Conservation (phyloP, 2,797 vertebrate genomes). For the Acestrorhynchus altus region DNA sequence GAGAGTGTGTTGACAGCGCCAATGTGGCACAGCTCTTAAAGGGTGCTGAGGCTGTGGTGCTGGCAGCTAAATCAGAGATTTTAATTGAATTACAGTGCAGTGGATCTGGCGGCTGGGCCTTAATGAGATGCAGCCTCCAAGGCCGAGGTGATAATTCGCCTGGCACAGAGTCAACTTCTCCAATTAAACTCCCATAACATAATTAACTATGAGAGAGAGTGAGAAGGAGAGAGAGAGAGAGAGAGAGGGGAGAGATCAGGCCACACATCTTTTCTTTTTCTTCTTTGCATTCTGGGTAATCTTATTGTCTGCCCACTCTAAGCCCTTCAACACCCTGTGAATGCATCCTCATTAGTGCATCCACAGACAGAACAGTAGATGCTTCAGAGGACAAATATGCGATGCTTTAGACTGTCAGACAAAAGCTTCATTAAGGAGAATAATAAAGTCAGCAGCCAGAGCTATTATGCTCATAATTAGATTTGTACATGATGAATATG, state of each 20-base stretch:
- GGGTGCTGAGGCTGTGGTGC: constrained; percentile 26
- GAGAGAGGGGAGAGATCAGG: constrained; percentile 24
- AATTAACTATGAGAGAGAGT: constrained; percentile 57
- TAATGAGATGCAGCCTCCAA: constrained; percentile 46
- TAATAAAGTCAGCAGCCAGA: constrained; percentile 59
- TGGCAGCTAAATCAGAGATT: constrained; percentile 46
- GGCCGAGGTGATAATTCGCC: constrained; percentile 60
- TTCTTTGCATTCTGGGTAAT: constrained; percentile 11
- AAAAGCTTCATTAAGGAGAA: constrained; percentile 57
- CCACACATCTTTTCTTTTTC: not conserved
- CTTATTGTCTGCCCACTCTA: not conserved
- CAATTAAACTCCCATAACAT: constrained; percentile 62
- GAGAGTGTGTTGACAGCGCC: not conserved
- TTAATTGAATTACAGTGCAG: constrained; percentile 61
- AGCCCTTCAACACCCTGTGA: constrained; percentile 18
- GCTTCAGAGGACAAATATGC: constrained; percentile 13
- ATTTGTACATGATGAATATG: constrained; percentile 58
- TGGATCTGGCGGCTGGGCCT: constrained; percentile 49
- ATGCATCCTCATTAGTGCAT: constrained; percentile 45
- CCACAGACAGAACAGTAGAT: constrained; percentile 23
- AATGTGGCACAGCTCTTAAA: constrained; percentile 15
- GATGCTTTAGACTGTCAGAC: constrained; percentile 38
- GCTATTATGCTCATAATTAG: constrained; percentile 56
- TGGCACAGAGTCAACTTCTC: constrained; percentile 51
- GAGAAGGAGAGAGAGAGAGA: constrained; percentile 6